These are phyloP conservation scores for Trypoxylon attenuatum DNA, from an alignment of 2,888 invertebrate species.

Conservation along the genomic window DNA sequence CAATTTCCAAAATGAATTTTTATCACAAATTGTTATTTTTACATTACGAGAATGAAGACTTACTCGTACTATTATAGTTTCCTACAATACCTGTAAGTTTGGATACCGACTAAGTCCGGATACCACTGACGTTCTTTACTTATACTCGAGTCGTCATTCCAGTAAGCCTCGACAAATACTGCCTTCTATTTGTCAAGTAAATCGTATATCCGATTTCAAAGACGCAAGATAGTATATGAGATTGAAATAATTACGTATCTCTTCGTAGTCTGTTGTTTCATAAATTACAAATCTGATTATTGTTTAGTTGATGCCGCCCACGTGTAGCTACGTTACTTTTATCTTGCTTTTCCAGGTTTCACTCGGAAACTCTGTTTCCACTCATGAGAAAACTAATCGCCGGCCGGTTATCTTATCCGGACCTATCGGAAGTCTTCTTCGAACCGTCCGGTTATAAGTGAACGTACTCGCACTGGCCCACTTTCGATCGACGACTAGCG, in stretches of 20 bases:
- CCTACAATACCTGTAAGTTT: no score
- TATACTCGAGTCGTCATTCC: no score
- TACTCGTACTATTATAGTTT: no score
- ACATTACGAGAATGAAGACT: no score
- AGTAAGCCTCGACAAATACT: background rate
- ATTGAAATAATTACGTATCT: background rate
- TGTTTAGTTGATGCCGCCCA: background rate
- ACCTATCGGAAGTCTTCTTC: background rate
- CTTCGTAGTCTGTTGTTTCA: background rate
- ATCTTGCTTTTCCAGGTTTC: background rate
- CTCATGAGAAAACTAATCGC: background rate
- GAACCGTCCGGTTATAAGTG: background rate
- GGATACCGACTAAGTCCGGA: no score
- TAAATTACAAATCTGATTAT: background rate
- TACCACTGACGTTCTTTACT: no score
- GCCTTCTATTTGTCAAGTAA: background rate
- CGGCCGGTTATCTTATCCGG: background rate
- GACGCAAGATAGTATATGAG: background rate
- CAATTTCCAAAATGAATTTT: no score
- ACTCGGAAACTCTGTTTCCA: background rate
- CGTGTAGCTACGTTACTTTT: background rate
- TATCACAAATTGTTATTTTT: no score
- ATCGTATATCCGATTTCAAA: background rate
- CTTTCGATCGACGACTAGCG: background rate
- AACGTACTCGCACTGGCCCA: background rate